Evolutionary conservation across 1,140 invertebrate species (phyloP), one percentile per base, ranked within the genome.

Genomic region (Lordiphosa clarofinis): DNA sequence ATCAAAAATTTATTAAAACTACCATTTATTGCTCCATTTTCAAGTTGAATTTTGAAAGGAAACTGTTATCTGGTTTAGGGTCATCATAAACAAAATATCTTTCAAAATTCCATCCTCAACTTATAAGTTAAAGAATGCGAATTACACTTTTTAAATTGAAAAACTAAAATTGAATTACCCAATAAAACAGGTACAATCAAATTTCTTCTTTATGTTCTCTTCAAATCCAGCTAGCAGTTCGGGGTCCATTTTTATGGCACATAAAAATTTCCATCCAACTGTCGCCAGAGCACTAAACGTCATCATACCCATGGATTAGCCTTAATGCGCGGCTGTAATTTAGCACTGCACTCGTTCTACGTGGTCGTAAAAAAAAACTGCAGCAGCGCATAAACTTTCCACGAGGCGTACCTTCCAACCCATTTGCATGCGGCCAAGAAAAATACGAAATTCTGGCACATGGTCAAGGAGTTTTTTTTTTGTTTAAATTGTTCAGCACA

Each of bases 301-400:
- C 76, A 81, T 76, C 72, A 72, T 82, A 60, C 62, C 63, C 60
- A 70, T 69, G 75, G 76, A 81, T 81, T 81, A 81, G 76, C 72
- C 55, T 42, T 43, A 67, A 59, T 70, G 71, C 65, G 53, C 56
- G 62, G 61, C 70, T 58, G 75, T 76, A 62, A 67, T 60, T 73
- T 56, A 68, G 48, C 39, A 57, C 53, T 64, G 69, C 60, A 33
- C 40, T 36, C 44, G 15, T 8, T 15, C 13, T 24, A 9, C 56
- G 24, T 28, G 33, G 47, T 39, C 40, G 31, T 43, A 56, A 42
- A 48, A 50, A 31, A 58, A 61, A 70, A 70, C 47, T 81, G 71
- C 76, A 82, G 31, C 49, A 46, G 60, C 60, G 48, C 66, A 59
- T 81, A 75, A 81, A 81, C 40, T 58, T 39, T 62, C 42, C 39